A percentile compares a stretch with the other conserved stretches of the same genome.
These are phyloP conservation scores for Sinohyriopsis cumingii DNA, from an alignment of 2,888 invertebrate genomes.

Conservation along the genomic window DNA sequence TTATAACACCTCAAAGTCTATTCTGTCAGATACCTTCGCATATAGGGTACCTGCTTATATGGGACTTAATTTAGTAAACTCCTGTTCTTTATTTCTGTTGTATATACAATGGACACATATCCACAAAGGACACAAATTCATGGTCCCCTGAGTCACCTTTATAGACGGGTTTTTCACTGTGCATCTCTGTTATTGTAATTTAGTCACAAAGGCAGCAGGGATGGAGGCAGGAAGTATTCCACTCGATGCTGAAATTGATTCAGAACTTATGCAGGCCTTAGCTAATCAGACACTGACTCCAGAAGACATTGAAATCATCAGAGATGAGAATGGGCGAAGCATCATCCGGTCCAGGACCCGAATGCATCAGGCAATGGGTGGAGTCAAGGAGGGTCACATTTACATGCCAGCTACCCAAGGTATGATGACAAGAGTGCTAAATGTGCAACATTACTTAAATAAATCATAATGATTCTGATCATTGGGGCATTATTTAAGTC, in stretches of 20 bases:
- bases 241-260: slow-evolving; percentile 60
- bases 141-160: no score
- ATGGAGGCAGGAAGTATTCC: slow-evolving; percentile 46
- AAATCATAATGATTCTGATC: no score
- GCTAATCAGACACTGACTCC: slow-evolving; percentile 53
- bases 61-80: no score
- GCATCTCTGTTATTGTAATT: background rate
- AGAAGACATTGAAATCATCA: slow-evolving; percentile 62
- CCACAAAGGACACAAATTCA: no score
- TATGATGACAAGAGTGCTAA: slow-evolving; percentile 3
- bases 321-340: slow-evolving; percentile 51
- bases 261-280: slow-evolving; percentile 59
- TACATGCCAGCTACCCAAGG: slow-evolving; percentile 28
- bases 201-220: slow-evolving; percentile 56
- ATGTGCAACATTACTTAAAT: no score
- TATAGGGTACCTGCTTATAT: no score
- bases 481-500: no score
- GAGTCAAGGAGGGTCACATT: slow-evolving; percentile 58
- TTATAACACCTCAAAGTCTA: no score
- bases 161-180: no score
- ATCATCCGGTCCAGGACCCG: slow-evolving; percentile 48
- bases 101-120: no score
- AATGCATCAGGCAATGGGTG: slow-evolving; percentile 48
- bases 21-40: no score
- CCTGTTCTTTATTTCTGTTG: no score